phyloP scores from a whole-genome alignment of 2,888 invertebrate species.

The Stictocephala bisonia region DNA sequence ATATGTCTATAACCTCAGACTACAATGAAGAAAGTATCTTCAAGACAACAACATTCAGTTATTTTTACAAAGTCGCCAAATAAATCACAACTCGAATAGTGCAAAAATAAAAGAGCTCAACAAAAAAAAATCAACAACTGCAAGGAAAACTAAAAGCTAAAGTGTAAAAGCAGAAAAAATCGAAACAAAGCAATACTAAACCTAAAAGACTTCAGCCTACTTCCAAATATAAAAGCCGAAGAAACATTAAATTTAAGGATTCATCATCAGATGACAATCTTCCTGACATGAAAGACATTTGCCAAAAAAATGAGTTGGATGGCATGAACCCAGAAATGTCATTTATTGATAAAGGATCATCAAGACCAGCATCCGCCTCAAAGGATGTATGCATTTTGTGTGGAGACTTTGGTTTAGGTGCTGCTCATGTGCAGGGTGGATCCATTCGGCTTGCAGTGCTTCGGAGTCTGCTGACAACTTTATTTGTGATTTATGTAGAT shows the following conservation, averaged over 20 bases:
- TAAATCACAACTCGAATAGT: background rate
- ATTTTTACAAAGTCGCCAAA: conserved; percentile 5
- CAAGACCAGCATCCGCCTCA: background rate
- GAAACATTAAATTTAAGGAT: background rate
- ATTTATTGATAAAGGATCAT: background rate
- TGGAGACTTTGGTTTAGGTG: conserved; percentile 5
- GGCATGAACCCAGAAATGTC: background rate
- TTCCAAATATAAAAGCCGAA: background rate
- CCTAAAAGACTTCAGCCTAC: background rate
- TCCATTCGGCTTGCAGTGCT: too few relatives aligned
- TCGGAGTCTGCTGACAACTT: too few relatives aligned
- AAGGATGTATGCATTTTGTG: background rate
- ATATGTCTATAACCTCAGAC: background rate
- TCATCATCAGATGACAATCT: background rate
- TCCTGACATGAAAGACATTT: background rate
- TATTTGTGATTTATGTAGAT: too few relatives aligned
- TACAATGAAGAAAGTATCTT: background rate
- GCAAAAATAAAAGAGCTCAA: conserved; percentile 11
- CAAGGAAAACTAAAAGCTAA: background rate
- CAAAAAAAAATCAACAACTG: background rate
- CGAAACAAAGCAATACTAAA: background rate
- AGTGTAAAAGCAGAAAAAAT: background rate
- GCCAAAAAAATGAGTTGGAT: background rate
- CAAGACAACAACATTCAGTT: conserved; percentile 23
- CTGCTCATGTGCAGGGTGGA: too few relatives aligned